A percentile compares a stretch with the other conserved stretches of the same genome.
These are phyloP conservation scores for Pogoniulus pusillus DNA, from an alignment of 2,797 vertebrate genomes.

Conservation along the genomic window DNA sequence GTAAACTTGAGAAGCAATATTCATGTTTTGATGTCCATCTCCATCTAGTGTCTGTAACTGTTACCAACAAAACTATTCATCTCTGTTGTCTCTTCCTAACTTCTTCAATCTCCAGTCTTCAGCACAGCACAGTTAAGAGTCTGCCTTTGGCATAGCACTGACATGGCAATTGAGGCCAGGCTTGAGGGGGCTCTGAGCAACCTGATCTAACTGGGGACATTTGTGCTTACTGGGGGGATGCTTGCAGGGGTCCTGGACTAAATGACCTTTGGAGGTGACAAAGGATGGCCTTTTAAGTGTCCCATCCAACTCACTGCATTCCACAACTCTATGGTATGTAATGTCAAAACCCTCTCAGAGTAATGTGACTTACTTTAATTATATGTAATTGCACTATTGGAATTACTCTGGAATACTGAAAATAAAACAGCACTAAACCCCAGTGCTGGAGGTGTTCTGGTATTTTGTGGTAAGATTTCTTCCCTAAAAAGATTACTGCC, in stretches of 20 bases:
- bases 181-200: no score
- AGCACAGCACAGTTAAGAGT: accelerated
- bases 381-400: not conserved
- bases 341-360: not conserved
- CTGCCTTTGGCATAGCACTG: not conserved
- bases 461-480: not conserved
- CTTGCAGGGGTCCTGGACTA: no score
- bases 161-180: not conserved
- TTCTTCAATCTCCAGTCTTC: not conserved
- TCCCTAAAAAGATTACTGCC: not conserved
- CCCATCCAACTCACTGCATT: no score
- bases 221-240: no score
- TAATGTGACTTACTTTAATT: not conserved
- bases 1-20: not conserved
- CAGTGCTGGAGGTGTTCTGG: not conserved
- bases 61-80: not conserved
- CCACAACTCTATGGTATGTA: not conserved
- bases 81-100: not conserved
- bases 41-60: conserved; percentile 17
- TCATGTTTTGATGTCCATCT: not conserved
- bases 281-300: no score
- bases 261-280: no score
- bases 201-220: no score
- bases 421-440: not conserved
- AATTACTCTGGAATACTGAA: not conserved